Evolutionary conservation across 2,888 invertebrate genomes (phyloP), one percentile per base, ranked within the genome.

Genomic region (Tetranychus truncatus): DNA sequence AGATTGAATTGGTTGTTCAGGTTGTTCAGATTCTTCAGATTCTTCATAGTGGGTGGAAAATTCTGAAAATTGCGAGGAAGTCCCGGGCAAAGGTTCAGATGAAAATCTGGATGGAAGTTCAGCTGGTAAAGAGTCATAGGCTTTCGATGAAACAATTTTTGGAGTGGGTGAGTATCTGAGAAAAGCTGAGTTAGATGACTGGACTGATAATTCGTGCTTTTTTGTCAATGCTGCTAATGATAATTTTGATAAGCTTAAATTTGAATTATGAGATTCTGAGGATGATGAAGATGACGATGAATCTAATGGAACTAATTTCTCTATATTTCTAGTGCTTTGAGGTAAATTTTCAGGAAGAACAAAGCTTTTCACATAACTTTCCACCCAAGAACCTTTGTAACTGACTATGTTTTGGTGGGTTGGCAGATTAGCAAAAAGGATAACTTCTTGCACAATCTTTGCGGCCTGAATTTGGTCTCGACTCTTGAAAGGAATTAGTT

Each of bases 301-400:
- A 9, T 55, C 9, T 2, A 24, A 24, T 34, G 11, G 21, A 24
- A 24, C 34, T 34, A 34, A 5, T 34, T 34, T 34, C 34, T 34
- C 34, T 34, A 34, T 34, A 5, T 34, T 34, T 34, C 4, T 34
- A 34, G 34, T 34, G 4, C 34, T 34, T 5, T 34, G 34, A 34
- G 18, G 18, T 11, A 15, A 24, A 21, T 24, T n/a, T 18, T 9
- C 69, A 7, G 69, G 21, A 24, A n/a, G 11, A 3, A 9, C 34
- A 8, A 5, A 21, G 11, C 11, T n/a, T 18, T 72, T 65, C n/a
- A 71, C 75, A 75, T 73, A 75, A 46, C 73, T 73, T 34, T 91
- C 91, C 46, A 91, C 82, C 91, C 91, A 91, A 0, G 91, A 91
- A 0, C 88, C 88, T 84, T 91, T 91, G 80, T 91, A 91, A 34